Evolutionary conservation across 2,888 invertebrate species (phyloP).

Genomic region (Xylota sylvarum): DNA sequence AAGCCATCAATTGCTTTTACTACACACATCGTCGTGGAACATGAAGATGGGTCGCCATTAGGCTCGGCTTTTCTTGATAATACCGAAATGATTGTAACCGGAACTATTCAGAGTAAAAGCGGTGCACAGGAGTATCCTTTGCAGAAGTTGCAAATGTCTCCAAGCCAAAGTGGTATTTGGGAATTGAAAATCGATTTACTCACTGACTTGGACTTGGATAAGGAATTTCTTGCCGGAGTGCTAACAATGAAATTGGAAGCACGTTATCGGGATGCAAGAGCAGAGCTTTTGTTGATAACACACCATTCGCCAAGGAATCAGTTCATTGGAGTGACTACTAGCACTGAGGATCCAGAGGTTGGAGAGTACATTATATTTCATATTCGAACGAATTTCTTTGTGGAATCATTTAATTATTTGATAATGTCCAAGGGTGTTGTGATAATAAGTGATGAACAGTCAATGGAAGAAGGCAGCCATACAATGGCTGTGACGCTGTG

Average conservation of each 20-base stretch:
- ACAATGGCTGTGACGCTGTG: slow-evolving; percentile 92
- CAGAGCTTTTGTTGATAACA: slow-evolving; percentile 89
- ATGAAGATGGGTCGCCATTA: slow-evolving; percentile 93
- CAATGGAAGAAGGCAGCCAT: slow-evolving; percentile 90
- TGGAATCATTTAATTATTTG: slow-evolving; percentile 94
- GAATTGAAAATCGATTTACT: slow-evolving; percentile 91
- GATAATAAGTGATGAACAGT: slow-evolving; percentile 91
- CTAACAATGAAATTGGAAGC: slow-evolving; percentile 88
- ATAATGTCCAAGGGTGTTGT: slow-evolving; percentile 96
- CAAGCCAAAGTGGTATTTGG: slow-evolving; percentile 90
- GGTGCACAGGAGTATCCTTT: slow-evolving; percentile 88
- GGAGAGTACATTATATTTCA: slow-evolving; percentile 97
- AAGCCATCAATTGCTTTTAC: slow-evolving; percentile 96
- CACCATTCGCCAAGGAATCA: slow-evolving; percentile 92
- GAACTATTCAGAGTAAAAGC: slow-evolving; percentile 86
- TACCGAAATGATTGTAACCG: slow-evolving; percentile 88
- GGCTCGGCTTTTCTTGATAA: slow-evolving; percentile 87
- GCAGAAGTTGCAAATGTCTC: slow-evolving; percentile 87
- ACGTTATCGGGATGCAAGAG: slow-evolving; percentile 88
- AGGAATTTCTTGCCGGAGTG: slow-evolving; percentile 87
- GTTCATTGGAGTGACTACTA: slow-evolving; percentile 93
- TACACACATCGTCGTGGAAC: slow-evolving; percentile 93
- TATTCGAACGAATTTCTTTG: slow-evolving; percentile 94
- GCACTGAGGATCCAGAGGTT: slow-evolving; percentile 92
- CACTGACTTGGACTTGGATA: slow-evolving; percentile 85